phyloP scores from a whole-genome alignment of 2,797 vertebrate species.

The Gastrophryne carolinensis region DNA sequence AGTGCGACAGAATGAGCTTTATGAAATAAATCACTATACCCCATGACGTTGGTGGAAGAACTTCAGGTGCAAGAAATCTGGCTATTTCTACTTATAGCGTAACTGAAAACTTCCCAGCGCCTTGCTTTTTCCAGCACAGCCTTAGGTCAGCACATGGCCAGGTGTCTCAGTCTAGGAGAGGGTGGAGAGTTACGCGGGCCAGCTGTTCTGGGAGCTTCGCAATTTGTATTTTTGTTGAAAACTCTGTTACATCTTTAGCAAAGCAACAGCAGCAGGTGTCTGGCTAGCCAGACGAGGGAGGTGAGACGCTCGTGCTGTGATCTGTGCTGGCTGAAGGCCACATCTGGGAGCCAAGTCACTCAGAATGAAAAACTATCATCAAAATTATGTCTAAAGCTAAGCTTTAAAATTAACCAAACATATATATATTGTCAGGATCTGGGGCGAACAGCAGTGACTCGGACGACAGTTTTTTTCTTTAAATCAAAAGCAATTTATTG shows the following conservation, averaged over 20 bases:
- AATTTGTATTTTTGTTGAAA: constrained; percentile 50
- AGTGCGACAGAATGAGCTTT: constrained; percentile 4
- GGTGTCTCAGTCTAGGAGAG: constrained; percentile 42
- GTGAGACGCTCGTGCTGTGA: constrained; percentile 5
- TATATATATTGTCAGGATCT: no score
- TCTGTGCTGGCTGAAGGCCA: constrained; percentile 14
- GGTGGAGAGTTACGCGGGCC: constrained; percentile 24
- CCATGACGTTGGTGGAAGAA: constrained; percentile 30
- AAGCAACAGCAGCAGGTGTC: constrained; percentile 40
- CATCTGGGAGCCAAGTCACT: constrained; percentile 18
- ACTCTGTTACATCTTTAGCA: constrained; percentile 47
- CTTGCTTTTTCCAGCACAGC: constrained; percentile 5
- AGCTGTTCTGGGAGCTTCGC: constrained; percentile 45
- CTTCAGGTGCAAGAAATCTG: constrained; percentile 39
- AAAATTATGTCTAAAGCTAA: not conserved
- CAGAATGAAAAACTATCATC: not conserved
- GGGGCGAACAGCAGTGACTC: no score
- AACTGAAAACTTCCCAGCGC: constrained; percentile 14
- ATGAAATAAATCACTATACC: constrained; percentile 31
- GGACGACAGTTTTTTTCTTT: no score
- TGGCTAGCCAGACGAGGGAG: not conserved
- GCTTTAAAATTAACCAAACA: not conserved
- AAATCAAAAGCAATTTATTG: no score
- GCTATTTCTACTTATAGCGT: constrained; percentile 42
- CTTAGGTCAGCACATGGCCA: constrained; percentile 49